Conservation (phyloP, 2,113 vertebrate genomes). For the Aleadryas rufinucha region DNA sequence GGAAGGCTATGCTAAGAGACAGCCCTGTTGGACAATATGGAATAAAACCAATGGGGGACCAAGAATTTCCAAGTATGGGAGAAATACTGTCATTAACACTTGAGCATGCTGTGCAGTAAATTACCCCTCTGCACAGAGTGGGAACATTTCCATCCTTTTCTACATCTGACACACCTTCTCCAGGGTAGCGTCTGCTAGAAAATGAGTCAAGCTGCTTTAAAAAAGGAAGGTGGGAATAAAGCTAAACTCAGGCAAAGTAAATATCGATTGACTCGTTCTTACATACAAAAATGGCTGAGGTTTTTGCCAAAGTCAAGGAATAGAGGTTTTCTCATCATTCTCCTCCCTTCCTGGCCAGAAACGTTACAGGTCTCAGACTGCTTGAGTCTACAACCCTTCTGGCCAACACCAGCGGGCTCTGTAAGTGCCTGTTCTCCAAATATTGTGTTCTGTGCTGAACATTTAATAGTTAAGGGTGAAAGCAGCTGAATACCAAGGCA, state of each 20-base stretch:
- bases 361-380: neutral
- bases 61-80: neutral
- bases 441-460: neutral
- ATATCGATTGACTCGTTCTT: conserved; percentile 2
- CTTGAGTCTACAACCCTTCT: neutral
- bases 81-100: neutral
- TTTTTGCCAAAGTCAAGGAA: conserved; percentile 37
- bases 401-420: neutral
- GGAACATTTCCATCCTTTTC: neutral
- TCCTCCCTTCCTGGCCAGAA: neutral
- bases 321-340: neutral
- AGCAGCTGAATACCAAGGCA: neutral
- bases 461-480: neutral
- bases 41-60: neutral
- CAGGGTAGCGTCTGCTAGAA: neutral
- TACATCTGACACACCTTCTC: neutral
- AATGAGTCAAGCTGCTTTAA: neutral
- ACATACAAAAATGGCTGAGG: neutral
- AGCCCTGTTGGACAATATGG: neutral
- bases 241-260: neutral
- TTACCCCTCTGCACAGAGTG: neutral
- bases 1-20: neutral
- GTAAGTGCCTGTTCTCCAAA: neutral
- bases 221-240: neutral
- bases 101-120: neutral